A percentile compares a stretch with the other conserved stretches of the same genome.
These are phyloP conservation scores for Cremastinae sp. DNA, from an alignment of 2,888 invertebrate genomes.

Conservation along the genomic window DNA sequence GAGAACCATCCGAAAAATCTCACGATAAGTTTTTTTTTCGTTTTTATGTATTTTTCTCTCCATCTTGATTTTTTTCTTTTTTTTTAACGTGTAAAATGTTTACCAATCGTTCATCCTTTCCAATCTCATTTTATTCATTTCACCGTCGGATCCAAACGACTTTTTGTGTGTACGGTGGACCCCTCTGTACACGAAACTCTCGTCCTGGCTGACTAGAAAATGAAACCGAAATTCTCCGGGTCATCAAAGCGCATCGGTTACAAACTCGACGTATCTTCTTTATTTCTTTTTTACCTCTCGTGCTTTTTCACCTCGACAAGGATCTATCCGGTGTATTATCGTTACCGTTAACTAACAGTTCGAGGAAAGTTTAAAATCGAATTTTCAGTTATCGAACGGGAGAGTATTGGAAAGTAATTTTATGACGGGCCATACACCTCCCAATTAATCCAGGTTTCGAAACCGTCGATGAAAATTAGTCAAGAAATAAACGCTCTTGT, in stretches of 20 bases:
- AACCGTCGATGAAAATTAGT: too few species aligned
- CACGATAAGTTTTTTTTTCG: slow-evolving; percentile 15
- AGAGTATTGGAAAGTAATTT: neutral
- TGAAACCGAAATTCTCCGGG: slow-evolving; percentile 55
- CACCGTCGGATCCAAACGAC: slow-evolving; percentile 40
- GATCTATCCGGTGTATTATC: neutral
- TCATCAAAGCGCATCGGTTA: slow-evolving; percentile 43
- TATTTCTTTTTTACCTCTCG: slow-evolving; percentile 3
- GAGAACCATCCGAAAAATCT: slow-evolving; percentile 30
- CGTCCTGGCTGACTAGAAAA: slow-evolving; percentile 34
- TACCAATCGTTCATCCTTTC: slow-evolving; percentile 52
- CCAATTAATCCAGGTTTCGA: too few species aligned
- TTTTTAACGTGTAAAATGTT: slow-evolving; percentile 8
- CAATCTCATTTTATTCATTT: slow-evolving; percentile 51
- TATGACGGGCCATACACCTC: too few species aligned
- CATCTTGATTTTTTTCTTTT: neutral
- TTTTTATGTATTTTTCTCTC: slow-evolving; percentile 29
- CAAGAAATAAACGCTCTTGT: too few species aligned
- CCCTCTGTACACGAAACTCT: neutral
- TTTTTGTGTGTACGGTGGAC: neutral
- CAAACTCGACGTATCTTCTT: slow-evolving; percentile 23
- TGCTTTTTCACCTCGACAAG: neutral
- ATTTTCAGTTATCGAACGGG: neutral
- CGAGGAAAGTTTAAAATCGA: neutral
- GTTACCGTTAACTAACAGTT: slow-evolving; percentile 6